These are phyloP conservation scores for Clepsis dumicolana DNA, from an alignment of 2,888 invertebrate genomes.

Conservation along the genomic window DNA sequence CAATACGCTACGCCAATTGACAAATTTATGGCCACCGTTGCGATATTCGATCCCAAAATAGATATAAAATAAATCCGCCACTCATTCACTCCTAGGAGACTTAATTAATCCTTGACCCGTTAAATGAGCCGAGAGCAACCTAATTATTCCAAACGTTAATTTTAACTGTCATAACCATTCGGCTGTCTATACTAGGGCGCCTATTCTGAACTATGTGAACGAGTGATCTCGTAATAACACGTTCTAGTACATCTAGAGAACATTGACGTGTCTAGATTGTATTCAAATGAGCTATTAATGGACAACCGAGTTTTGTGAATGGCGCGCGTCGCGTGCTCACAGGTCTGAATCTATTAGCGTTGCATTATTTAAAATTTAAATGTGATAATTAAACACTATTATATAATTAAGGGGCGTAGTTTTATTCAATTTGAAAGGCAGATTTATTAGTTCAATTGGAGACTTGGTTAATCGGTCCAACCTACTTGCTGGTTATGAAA, in stretches of 20 bases:
- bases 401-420: constrained; percentile 66
- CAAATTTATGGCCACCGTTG: constrained; percentile 29
- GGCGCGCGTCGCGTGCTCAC: constrained; percentile 68
- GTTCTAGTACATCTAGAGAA: constrained; percentile 37
- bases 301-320: constrained; percentile 72
- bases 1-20: constrained; percentile 37
- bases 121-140: constrained; percentile 55
- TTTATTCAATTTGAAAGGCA: constrained; percentile 60
- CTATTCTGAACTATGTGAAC: constrained; percentile 22
- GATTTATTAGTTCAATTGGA: constrained; percentile 53
- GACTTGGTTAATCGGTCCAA: constrained; percentile 41
- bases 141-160: constrained; percentile 60
- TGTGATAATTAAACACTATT: constrained; percentile 71
- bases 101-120: constrained; percentile 60
- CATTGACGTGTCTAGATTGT: constrained; percentile 63
- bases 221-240: constrained; percentile 47
- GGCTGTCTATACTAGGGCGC: constrained; percentile 48
- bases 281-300: constrained; percentile 73
- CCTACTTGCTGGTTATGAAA: constrained; percentile 44
- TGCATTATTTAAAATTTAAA: constrained; percentile 77
- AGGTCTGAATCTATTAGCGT: constrained; percentile 71
- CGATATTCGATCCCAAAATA: constrained; percentile 25
- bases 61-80: constrained; percentile 15
- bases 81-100: constrained; percentile 44
- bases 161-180: constrained; percentile 66